Evolutionary conservation across 1,140 invertebrate genomes (phyloP), one percentile per base, ranked within the genome.

Genomic region (Oncopeltus fasciatus): DNA sequence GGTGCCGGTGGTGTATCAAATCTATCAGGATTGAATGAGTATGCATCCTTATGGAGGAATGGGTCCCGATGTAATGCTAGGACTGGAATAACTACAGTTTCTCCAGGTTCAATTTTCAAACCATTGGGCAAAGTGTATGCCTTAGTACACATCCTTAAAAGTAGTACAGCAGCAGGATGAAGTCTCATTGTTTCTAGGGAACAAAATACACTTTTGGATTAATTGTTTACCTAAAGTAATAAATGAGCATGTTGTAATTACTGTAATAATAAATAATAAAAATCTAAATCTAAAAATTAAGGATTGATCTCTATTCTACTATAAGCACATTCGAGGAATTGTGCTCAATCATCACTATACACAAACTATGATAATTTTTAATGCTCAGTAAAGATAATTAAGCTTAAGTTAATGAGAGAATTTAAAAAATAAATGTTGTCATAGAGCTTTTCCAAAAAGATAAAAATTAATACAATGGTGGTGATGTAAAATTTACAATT

Each of bases 1-100:
- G 66, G 74, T 47, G 68, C 71, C 5, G 64, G 59, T 44, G 68
- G 71, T 4, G 65, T 60, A 8, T 70, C 66, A 66, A 87, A 88
- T 65, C 84, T 72, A 14, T 85, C 80, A 0, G 85, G 85, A 69
- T 84, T 74, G 68, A 85, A 88, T 12, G 68, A 68, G 5, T 82
- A 75, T 2, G 85, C 83, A 43, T 86, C 72, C 1, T 75, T 70
- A 71, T 76, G 87, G 59, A 76, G 71, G 18, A 77, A 65, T 1
- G 74, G 69, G 67, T 85, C 77, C n/a, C 67, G 65, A 28, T 78
- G 77, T 1, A 78, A 47, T 12, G 67, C 68, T 33, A 67, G 38
- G 1, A 73, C 57, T 0, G 75, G 72, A 21, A 79, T 70, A 4
- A 68, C 62, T 14, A 77, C 60, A 1, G 43, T 49, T 11, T 70